Conservation (phyloP, 2,888 invertebrate species). For the Dichetophora obliterata region DNA sequence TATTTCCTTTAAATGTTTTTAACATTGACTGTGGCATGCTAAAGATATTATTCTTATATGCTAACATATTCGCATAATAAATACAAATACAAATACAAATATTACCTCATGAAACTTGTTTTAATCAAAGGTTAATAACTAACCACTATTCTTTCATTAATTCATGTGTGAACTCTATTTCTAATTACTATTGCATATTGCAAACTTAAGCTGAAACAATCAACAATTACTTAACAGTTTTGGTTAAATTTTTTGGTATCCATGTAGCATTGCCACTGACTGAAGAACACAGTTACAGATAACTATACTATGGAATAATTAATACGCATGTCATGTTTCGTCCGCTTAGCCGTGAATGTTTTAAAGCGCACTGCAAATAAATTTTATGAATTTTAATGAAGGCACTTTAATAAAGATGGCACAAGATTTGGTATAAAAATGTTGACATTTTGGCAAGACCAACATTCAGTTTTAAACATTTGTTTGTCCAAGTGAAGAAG, state of each 20-base stretch:
- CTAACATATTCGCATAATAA: no score
- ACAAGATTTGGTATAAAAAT: conserved; percentile 59
- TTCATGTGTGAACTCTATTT: no score
- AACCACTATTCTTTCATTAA: no score
- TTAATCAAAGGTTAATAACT: no score
- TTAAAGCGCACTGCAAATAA: conserved; percentile 51
- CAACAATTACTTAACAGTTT: no score
- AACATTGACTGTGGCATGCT: no score
- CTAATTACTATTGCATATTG: no score
- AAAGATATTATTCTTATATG: no score
- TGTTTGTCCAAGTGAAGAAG: conserved; percentile 51
- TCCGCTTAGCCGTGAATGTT: conserved; percentile 43
- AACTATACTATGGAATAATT: conserved; percentile 21
- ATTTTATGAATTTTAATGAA: conserved; percentile 61
- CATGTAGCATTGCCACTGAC: conserved; percentile 20
- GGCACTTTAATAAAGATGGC: conserved; percentile 60
- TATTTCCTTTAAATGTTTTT: no score
- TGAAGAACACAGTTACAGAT: conserved; percentile 44
- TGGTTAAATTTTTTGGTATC: not conserved
- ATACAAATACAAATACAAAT: no score
- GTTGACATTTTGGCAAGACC: conserved; percentile 46
- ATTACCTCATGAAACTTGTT: no score
- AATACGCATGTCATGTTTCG: conserved; percentile 49
- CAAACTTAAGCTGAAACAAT: no score
- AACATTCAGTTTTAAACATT: conserved; percentile 61